Percentiles rank a stretch among this genome's conserved stretches.
Conservation (phyloP, 1,140 invertebrate species). For the Drosophila leontia region DNA sequence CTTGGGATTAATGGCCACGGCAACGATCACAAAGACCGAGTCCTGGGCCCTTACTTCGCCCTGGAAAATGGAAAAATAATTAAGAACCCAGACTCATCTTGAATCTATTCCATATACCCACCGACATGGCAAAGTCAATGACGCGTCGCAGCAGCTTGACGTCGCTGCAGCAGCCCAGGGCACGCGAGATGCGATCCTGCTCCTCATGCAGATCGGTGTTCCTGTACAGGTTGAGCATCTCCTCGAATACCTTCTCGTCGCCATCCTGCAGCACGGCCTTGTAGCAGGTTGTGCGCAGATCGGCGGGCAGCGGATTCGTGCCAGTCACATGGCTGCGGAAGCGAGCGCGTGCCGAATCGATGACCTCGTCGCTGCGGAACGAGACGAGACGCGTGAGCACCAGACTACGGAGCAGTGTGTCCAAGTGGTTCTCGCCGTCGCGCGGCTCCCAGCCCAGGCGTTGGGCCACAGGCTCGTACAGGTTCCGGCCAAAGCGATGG, state of each 20-base stretch:
- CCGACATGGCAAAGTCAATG: conserved; percentile 95
- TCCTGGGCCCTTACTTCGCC: conserved; percentile 96
- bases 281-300: conserved; percentile 95
- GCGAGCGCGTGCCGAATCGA: conserved; percentile 90
- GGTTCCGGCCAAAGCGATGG: conserved; percentile 89
- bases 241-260: conserved; percentile 89
- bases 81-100: neutral
- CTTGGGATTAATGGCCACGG: conserved; percentile 90
- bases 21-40: conserved; percentile 94
- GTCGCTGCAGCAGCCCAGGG: conserved; percentile 92
- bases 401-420: conserved; percentile 93
- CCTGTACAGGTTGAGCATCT: conserved; percentile 93
- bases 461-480: conserved; percentile 89
- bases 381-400: conserved; percentile 93
- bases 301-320: conserved; percentile 90
- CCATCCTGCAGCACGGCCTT: conserved; percentile 91
- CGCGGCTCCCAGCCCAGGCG: conserved; percentile 92
- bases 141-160: conserved; percentile 90
- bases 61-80: conserved; percentile 84
- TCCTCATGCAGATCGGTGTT: conserved; percentile 96
- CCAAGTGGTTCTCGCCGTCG: conserved; percentile 91
- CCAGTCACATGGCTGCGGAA: conserved; percentile 90
- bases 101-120: conserved; percentile 85
- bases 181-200: conserved; percentile 93
- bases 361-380: conserved; percentile 91